phyloP scores from a whole-genome alignment of 37 sponge, comb jelly and placozoan genomes.

The Beroe ovata region DNA sequence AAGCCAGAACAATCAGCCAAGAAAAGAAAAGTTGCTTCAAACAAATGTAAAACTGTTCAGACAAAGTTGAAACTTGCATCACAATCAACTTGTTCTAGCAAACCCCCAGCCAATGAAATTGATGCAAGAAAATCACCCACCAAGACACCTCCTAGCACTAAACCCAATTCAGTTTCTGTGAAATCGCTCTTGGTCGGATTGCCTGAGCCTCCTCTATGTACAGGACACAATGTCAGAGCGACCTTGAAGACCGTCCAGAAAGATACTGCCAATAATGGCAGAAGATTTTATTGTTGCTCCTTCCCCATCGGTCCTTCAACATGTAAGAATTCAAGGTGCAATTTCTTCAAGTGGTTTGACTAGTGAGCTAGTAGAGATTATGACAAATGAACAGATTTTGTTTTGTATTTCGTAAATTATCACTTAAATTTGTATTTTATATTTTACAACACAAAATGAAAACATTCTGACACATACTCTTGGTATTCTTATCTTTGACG shows the following conservation, averaged over 20 bases:
- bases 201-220: slow-evolving; percentile 16
- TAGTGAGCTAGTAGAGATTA: background rate
- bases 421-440: too few species aligned
- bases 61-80: background rate
- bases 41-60: slow-evolving; percentile 2
- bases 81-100: background rate
- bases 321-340: background rate
- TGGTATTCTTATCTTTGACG: too few species aligned
- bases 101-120: background rate
- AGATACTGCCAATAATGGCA: slow-evolving; percentile 14
- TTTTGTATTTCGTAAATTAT: background rate
- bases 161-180: background rate
- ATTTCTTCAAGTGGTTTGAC: slow-evolving; percentile 34
- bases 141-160: background rate
- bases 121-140: background rate
- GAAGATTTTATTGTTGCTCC: slow-evolving; percentile 36
- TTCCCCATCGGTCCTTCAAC: slow-evolving; percentile 27
- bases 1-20: background rate
- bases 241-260: slow-evolving; percentile 6
- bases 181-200: slow-evolving; percentile 16
- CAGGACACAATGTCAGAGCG: background rate
- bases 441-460: background rate
- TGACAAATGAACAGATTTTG: background rate
- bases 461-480: background rate
- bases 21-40: background rate